A percentile compares a stretch with the other conserved stretches of the same genome.
These are phyloP conservation scores for Platalea minor DNA, from an alignment of 2,797 vertebrate species.

Conservation along the genomic window DNA sequence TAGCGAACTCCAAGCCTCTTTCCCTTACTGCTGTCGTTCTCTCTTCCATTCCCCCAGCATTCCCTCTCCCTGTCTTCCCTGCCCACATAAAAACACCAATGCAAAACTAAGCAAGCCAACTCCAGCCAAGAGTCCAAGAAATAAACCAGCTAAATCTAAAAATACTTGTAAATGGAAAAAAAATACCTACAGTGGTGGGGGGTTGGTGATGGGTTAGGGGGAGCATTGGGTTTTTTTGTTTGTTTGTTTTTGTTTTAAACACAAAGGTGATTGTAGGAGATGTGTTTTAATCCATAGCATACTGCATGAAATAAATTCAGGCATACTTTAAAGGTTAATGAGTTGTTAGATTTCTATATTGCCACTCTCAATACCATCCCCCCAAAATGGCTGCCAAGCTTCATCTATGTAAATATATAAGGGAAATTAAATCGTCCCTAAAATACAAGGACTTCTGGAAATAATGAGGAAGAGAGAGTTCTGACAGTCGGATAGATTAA, in stretches of 20 bases:
- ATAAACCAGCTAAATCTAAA: not conserved
- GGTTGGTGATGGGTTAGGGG: no score
- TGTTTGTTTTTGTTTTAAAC: not conserved
- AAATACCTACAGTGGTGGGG: not conserved
- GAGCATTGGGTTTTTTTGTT: no score
- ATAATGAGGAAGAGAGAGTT: slow-evolving; percentile 17
- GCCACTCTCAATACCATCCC: not conserved
- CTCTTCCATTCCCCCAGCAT: not conserved
- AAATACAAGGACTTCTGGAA: slow-evolving; percentile 19
- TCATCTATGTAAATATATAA: not conserved
- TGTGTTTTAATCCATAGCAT: not conserved
- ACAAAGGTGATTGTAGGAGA: not conserved
- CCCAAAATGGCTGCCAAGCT: not conserved
- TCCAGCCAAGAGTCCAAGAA: not conserved
- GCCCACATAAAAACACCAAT: not conserved
- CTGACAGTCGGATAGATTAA: slow-evolving; percentile 53
- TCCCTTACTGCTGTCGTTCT: not conserved
- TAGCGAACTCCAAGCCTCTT: not conserved
- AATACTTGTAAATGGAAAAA: not conserved
- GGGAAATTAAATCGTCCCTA: slow-evolving; percentile 1
- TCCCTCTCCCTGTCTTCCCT: not conserved
- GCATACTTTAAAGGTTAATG: not conserved
- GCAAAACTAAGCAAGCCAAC: not conserved
- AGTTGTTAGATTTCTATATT: not conserved
- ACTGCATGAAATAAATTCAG: not conserved